Evolutionary conservation across 2,113 vertebrate species (phyloP).

Genomic region (Boulengeromyrus knoepffleri): DNA sequence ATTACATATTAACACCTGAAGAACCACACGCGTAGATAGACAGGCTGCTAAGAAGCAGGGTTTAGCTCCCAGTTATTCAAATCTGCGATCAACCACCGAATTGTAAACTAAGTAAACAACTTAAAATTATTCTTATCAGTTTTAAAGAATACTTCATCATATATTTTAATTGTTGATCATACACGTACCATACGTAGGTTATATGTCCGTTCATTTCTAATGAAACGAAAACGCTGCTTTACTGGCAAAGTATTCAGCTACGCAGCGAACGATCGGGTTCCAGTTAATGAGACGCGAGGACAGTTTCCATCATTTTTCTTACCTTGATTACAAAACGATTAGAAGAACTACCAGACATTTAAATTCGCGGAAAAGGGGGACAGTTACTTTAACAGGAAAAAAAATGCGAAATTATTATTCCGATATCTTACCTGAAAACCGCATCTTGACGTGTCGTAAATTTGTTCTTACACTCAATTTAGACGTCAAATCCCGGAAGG

Average conservation of each 20-base stretch:
- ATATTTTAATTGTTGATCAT: neutral
- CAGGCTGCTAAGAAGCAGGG: neutral
- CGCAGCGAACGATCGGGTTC: neutral
- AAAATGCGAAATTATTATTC: neutral
- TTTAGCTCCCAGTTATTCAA: neutral
- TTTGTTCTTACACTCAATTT: neutral
- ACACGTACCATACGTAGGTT: neutral
- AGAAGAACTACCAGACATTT: neutral
- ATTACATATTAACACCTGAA: neutral
- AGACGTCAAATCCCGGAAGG: neutral
- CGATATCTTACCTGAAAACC: constrained; percentile 22
- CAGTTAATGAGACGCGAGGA: neutral
- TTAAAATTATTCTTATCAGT: neutral
- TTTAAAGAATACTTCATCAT: neutral
- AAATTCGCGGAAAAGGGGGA: neutral
- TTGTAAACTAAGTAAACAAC: neutral
- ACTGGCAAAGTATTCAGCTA: neutral
- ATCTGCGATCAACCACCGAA: neutral
- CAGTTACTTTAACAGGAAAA: neutral
- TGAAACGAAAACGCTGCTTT: neutral
- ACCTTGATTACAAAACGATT: neutral
- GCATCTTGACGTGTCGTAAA: constrained; percentile 21
- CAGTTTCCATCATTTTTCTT: neutral
- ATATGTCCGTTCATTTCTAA: neutral
- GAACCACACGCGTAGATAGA: neutral